Evolutionary conservation across 2,113 vertebrate genomes (phyloP), one percentile per base, ranked within the genome.

Genomic region (Paedocypris sp.): DNA sequence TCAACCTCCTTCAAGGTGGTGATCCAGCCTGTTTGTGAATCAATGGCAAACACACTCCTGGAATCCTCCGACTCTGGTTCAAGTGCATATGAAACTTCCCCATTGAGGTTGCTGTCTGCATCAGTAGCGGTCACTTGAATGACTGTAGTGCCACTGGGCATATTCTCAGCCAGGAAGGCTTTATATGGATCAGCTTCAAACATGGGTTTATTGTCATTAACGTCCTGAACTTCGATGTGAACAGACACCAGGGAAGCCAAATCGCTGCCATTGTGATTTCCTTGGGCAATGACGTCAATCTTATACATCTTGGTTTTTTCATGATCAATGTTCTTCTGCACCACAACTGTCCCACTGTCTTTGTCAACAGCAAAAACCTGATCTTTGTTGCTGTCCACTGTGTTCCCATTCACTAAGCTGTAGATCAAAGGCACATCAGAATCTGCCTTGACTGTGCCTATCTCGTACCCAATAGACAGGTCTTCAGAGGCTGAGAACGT

Each of bases 61-160:
- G 81, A 52, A 59, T 79, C 81, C 1, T 80, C 79, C 1, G 80
- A 74, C 29, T 91, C 82, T 3, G 76, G 28, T 60, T 86, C 86
- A 52, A 99, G 61, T 50, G 76, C 87, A 69, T 99, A 99, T 46
- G 89, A 91, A 61, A 99, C 95, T 12, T 89, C 77, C 9, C 95
- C 94, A 0, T 91, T 93, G 29, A 62, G 82, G 36, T 94, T 91
- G 1, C 82, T 89, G 77, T 99, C 95, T n/a, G 89, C 87, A 72
- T 99, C 94, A 0, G 88, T 95, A 52, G 95, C 95, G 1, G 92
- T 99, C 58, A 96, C 92, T 76, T 98, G 94, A 66, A 99, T 97
- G 29, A 98, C 89, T 0, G 91, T 89, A 25, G 92, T 94, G 43
- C 93, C 95, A 23, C 83, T 77, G 1, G 91, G 91, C 91, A 96